Evolutionary conservation across 2,888 invertebrate species (phyloP).

Genomic region (Exephanes ischioxanthus): DNA sequence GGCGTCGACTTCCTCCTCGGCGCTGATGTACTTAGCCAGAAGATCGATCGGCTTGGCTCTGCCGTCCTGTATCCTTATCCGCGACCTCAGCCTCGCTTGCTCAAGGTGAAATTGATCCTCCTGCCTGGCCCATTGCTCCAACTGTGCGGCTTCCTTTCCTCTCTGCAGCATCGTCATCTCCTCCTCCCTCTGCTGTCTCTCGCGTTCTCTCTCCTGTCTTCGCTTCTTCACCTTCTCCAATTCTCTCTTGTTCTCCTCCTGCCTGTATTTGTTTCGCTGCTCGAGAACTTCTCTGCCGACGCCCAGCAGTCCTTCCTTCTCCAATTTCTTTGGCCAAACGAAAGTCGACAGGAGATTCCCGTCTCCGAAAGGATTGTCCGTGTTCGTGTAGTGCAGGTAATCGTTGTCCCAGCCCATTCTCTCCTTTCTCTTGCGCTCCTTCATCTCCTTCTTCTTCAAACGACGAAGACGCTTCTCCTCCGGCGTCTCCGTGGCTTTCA

Average conservation of each 20-base stretch:
- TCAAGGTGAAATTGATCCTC: conserved; percentile 99
- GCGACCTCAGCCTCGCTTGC: conserved; percentile 96
- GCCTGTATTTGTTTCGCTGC: conserved; percentile 92
- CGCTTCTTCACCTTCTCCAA: conserved; percentile 97
- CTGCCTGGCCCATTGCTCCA: conserved; percentile 97
- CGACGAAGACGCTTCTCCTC: conserved; percentile 96
- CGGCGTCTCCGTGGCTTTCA: conserved; percentile 97
- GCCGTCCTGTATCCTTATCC: conserved; percentile 98
- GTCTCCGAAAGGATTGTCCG: conserved; percentile 99
- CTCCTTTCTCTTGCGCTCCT: conserved; percentile 94
- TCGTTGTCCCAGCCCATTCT: conserved; percentile 99
- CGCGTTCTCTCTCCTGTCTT: conserved; percentile 94
- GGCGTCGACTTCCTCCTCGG: conserved; percentile 95
- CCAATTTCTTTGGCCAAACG: conserved; percentile 98
- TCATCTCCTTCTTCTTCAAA: conserved; percentile 95
- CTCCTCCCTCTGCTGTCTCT: conserved; percentile 92
- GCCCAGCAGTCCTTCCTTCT: conserved; percentile 95
- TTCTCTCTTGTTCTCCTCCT: conserved; percentile 96
- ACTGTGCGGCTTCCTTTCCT: conserved; percentile 95
- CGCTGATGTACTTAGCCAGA: conserved; percentile 97
- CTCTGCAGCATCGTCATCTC: conserved; percentile 94
- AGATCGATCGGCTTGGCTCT: conserved; percentile 99
- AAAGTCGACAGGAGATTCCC: conserved; percentile 97
- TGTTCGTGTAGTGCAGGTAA: conserved; percentile 98
- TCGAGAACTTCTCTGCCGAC: conserved; percentile 93